Base-by-base conservation (phyloP, 2,113 vertebrate genomes). In the Alosa alosa region DNA sequence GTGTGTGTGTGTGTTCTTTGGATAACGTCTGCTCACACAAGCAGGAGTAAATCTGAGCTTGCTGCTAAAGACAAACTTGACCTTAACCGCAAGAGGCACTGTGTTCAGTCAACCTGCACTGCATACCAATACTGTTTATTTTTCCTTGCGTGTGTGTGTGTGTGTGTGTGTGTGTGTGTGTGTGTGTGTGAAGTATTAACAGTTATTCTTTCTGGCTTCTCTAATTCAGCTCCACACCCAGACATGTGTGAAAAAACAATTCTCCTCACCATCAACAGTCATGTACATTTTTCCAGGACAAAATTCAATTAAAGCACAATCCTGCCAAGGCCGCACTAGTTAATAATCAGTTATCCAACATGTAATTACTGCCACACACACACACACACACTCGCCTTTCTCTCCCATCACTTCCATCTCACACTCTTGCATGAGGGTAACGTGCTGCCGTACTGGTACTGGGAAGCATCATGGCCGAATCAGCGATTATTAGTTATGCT, bases 101-200 rank as follows among this genome's bases (percentile, higher is more conserved):
- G 25, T 36, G 64, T 31, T 72, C 64, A 72, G 25, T 68, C 64
- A 72, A 72, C 64, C 64, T 72, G 64, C 60, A 31, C n/a, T 72
- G 64, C 64, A 72, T 72, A 72, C 64, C 64, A 72, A 25, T 72
- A 11, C 25, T 72, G 25, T 72, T 25, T 72, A 0, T 25, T 4
- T 36, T 6, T 36, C 25, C 31, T 3, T 10, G 64, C 9, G 25
- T 36, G 64, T 68, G 25, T 36, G 64, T 25, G 9, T 72, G 64
- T 72, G n/a, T 36, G 64, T 36, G n/a, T 36, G 31, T 72, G 25
- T 72, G 64, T 72, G 64, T 72, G 64, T 36, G 64, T 72, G 31
- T 68, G 60, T 47, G 52, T 41, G 47, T 68, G 82, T 87, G 89
- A 87, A 64, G 87, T 18, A 68, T 68, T 6, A 68, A 68, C 60